phyloP scores from a whole-genome alignment of 1,140 invertebrate species.

The Akabosia matsudoensis region DNA sequence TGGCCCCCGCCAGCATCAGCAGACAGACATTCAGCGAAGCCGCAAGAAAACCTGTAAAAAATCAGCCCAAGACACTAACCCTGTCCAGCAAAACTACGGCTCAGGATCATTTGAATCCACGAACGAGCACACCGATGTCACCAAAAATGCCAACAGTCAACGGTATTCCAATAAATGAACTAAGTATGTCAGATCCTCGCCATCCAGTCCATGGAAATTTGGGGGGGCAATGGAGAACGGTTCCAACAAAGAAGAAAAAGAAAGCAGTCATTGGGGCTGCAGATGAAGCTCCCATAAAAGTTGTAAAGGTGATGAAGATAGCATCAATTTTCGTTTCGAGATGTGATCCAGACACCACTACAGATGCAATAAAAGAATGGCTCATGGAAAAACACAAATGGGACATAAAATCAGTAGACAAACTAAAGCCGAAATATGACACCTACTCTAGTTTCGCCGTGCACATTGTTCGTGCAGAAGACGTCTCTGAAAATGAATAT shows the following conservation, averaged over 20 bases:
- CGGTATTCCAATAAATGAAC: neutral
- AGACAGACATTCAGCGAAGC: neutral
- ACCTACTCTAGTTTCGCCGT: neutral
- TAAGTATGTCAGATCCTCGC: neutral
- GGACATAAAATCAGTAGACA: neutral
- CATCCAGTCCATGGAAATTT: neutral
- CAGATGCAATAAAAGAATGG: neutral
- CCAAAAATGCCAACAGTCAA: neutral
- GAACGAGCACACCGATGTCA: neutral
- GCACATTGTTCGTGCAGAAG: neutral
- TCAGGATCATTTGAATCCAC: neutral
- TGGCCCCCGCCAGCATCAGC: too few relatives aligned
- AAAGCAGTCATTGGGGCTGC: neutral
- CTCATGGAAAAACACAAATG: neutral
- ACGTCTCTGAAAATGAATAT: neutral
- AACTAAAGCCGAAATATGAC: neutral
- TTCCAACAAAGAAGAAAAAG: neutral
- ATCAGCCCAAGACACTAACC: neutral
- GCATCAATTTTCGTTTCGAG: neutral
- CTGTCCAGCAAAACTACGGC: neutral
- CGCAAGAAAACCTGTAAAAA: neutral
- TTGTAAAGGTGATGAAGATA: neutral
- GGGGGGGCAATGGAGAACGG: neutral
- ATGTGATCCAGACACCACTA: neutral
- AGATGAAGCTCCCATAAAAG: neutral